phyloP scores from a whole-genome alignment of 2,113 vertebrate species.

The Smithornis capensis region DNA sequence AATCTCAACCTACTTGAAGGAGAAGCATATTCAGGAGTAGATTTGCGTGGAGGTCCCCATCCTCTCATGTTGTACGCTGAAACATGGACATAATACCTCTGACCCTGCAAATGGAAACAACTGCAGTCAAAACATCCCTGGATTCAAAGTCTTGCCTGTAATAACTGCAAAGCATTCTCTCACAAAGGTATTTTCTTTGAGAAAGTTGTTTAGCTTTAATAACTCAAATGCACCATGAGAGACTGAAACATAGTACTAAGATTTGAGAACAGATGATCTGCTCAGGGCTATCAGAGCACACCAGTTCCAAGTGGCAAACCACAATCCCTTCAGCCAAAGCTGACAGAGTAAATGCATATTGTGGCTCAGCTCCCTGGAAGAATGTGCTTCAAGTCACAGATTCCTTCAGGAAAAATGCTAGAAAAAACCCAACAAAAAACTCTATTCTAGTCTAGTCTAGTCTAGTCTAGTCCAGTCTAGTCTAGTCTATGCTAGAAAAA shows the following conservation, averaged over 20 bases:
- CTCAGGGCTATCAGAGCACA: not conserved
- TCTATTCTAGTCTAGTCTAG: not conserved
- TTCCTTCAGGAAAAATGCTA: not conserved
- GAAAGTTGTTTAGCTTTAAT: not conserved
- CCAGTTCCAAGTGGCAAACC: not conserved
- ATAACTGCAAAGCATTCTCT: not conserved
- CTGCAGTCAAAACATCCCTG: conserved; percentile 6
- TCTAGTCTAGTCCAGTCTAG: not conserved
- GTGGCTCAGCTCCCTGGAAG: not conserved
- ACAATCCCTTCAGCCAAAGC: not conserved
- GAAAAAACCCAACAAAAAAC: not conserved
- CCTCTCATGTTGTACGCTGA: conserved; percentile 96
- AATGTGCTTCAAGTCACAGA: not conserved
- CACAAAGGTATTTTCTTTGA: not conserved
- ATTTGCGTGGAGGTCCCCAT: conserved; percentile 85
- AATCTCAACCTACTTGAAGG: conserved; percentile 87
- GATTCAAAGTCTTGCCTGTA: not conserved
- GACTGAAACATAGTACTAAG: not conserved
- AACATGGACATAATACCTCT: conserved; percentile 84
- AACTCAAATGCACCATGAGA: not conserved
- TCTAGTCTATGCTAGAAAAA: no score
- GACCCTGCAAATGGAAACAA: conserved; percentile 79
- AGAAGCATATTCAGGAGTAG: conserved; percentile 83
- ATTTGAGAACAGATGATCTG: not conserved
- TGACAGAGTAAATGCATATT: not conserved